Base-by-base conservation (phyloP, 2,888 invertebrate genomes). In the Leptinotarsa juncta region DNA sequence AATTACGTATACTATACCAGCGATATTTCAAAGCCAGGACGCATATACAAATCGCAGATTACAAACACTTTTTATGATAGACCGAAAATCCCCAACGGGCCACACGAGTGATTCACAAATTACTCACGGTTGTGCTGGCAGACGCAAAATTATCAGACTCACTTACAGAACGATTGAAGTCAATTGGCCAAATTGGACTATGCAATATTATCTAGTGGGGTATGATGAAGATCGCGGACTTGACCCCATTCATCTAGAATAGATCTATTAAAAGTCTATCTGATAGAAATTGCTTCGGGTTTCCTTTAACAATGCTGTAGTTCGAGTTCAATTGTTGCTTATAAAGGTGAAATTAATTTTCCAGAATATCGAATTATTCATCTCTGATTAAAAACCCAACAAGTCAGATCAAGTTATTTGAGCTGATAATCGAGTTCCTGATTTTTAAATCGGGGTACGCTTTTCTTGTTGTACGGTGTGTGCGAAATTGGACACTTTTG, bases 171-270 rank as follows among this genome's bases (percentile, higher is more conserved):
- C 66, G 66, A 73, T 73, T 73, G 70, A 49, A 67, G 49, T 73
- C 66, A 73, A 73, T 73, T 73, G 62, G 70, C 32, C 66, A 53
- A 70, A 73, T 69, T 73, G 65, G 69, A 67, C 32, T 23, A 70
- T 49, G 55, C 60, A 48, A 26, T 42, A 12, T 16, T 62, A 62
- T 62, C 62, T 15, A 32, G 26, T 14, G 62, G 26, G 15, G n/a
- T 2, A 15, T n/a, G 5, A 62, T 16, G 14, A 62, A 62, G 12
- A 57, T 57, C 7, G 57, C 23, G 57, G 57, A 57, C 57, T 57
- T 62, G 42, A 42, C 62, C 42, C 32, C 12, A 62, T 62, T 32
- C n/a, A 32, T 62, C 42, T n/a, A n/a, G 15, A 26, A 42, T 62
- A 62, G n/a, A 42, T 42, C n/a, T 1, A 62, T n/a, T n/a, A 3